Conservation (phyloP, 30 jellyfish, hydroid and myxozoan genomes). For the Turritopsis dohrnii region DNA sequence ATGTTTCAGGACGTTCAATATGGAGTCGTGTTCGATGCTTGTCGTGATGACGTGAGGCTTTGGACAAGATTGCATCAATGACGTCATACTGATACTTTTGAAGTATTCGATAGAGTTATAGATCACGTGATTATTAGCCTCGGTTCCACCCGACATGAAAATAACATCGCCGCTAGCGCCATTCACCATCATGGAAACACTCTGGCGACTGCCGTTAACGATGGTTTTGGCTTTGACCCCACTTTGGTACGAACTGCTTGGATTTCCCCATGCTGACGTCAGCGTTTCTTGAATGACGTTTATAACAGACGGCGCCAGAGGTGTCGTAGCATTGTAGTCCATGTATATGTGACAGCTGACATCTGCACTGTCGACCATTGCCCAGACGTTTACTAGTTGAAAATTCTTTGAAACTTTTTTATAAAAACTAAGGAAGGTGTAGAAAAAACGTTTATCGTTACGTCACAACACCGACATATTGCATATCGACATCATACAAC, state of each 20-base stretch:
- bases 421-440: no score
- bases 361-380: not conserved
- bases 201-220: slow-evolving; percentile 50
- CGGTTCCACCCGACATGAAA: slow-evolving; percentile 94
- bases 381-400: no score
- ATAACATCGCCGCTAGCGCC: slow-evolving; percentile 40
- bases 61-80: not conserved
- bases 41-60: slow-evolving; percentile 69
- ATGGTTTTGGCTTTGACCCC: slow-evolving; percentile 81
- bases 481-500: no score
- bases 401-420: no score
- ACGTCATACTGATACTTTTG: not conserved
- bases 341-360: slow-evolving; percentile 39
- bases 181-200: slow-evolving; percentile 58
- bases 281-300: slow-evolving; percentile 51
- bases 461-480: no score
- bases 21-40: slow-evolving; percentile 82
- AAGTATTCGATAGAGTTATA: slow-evolving; percentile 11
- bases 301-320: slow-evolving; percentile 69
- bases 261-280: slow-evolving; percentile 89
- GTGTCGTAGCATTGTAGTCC: slow-evolving; percentile 97
- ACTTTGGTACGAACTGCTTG: slow-evolving; percentile 77
- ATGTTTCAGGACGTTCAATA: slow-evolving; percentile 39
- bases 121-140: slow-evolving; percentile 57
- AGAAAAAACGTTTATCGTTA: no score